These are phyloP conservation scores for Philypnodon macrostomus DNA, from an alignment of 2,797 vertebrate genomes.

Conservation along the genomic window DNA sequence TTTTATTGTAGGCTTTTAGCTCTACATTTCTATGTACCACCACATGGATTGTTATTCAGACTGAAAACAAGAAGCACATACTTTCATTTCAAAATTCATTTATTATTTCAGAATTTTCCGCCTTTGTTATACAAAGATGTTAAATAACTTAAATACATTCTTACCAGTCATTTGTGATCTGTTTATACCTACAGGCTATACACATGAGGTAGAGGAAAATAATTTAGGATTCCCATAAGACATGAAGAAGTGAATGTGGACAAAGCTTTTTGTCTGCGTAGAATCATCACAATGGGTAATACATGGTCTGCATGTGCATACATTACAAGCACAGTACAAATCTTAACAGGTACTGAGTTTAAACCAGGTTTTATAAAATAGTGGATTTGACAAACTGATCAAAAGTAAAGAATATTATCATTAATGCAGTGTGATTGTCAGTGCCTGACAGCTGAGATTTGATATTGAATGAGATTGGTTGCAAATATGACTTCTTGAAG, in stretches of 20 bases:
- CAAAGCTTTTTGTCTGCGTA: constrained; percentile 77
- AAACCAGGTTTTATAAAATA: constrained; percentile 7
- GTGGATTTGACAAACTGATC: constrained; percentile 48
- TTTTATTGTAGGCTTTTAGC: no score
- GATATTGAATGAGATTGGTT: constrained; percentile 52
- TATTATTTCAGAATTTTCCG: constrained; percentile 95
- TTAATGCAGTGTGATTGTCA: constrained; percentile 41
- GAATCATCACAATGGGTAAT: constrained; percentile 75
- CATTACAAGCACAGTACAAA: constrained; percentile 79
- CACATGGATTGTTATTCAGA: no score
- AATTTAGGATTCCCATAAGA: constrained; percentile 93
- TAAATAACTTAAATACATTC: constrained; percentile 99
- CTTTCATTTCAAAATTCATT: constrained; percentile 97
- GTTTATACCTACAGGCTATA: constrained; percentile 97
- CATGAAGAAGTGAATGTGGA: constrained; percentile 81
- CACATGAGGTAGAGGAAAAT: constrained; percentile 99
- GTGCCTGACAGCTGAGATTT: constrained; percentile 65
- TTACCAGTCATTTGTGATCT: constrained; percentile 98
- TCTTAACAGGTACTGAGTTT: constrained; percentile 57
- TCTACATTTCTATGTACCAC: no score
- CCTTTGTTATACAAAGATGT: constrained; percentile 99
- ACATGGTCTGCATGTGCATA: constrained; percentile 67
- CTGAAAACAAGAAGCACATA: constrained; percentile 40
- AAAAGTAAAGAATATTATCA: constrained; percentile 5
- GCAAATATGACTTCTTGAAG: constrained; percentile 63